Evolutionary conservation across 1,140 invertebrate genomes (phyloP).

Genomic region (Chelonus insularis): DNA sequence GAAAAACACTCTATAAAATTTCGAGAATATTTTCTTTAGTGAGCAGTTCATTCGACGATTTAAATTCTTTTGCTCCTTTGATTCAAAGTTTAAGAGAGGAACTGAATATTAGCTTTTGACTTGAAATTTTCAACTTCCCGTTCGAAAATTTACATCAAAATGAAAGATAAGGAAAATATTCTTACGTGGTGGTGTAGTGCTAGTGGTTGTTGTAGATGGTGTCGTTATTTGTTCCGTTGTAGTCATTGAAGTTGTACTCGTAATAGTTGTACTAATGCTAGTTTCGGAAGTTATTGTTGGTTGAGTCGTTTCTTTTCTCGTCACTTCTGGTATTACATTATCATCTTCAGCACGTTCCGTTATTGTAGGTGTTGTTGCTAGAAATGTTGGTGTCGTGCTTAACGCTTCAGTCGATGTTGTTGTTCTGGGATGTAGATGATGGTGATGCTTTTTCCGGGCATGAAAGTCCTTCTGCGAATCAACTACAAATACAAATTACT

Average conservation of each 20-base stretch:
- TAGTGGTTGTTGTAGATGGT: constrained; percentile 66
- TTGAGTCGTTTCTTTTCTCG: constrained; percentile 46
- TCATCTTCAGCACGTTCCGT: constrained; percentile 43
- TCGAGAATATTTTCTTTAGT: neutral
- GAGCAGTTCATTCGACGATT: constrained; percentile 9
- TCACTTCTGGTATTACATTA: constrained; percentile 56
- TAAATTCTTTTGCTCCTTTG: too few species aligned
- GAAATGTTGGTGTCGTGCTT: constrained; percentile 50
- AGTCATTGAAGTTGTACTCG: constrained; percentile 43
- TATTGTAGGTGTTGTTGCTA: constrained; percentile 40
- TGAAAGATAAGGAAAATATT: constrained; percentile 22
- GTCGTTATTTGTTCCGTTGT: constrained; percentile 41
- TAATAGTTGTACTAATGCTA: constrained; percentile 60
- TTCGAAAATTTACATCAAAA: neutral
- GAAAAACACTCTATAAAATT: neutral
- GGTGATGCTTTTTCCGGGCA: constrained; percentile 60
- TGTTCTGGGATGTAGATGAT: constrained; percentile 50
- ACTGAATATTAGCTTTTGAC: constrained; percentile 18
- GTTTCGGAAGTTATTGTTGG: constrained; percentile 33
- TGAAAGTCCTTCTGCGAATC: constrained; percentile 88
- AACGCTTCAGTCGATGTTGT: constrained; percentile 53
- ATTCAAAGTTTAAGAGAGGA: neutral
- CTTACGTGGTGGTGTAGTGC: constrained; percentile 72
- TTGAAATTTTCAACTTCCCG: neutral
- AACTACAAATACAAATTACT: constrained; percentile 63